Conservation (phyloP, 2,113 vertebrate genomes). For the Nanorana parkeri region DNA sequence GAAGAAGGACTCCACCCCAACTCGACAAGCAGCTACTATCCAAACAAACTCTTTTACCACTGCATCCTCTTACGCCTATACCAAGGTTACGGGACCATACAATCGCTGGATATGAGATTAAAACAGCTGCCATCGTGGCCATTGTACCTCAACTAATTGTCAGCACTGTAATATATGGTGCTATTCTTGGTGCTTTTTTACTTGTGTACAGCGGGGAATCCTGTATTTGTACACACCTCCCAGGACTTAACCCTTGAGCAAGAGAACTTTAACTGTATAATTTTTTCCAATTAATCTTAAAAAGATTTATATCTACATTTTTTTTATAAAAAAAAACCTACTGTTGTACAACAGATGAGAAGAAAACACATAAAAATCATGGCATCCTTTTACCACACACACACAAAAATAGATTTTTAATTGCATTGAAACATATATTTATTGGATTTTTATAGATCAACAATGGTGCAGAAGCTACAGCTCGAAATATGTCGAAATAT, state of each 20-base stretch:
- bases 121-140: constrained; percentile 57
- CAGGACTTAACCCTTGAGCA: constrained; percentile 65
- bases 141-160: constrained; percentile 77
- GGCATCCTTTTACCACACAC: constrained; percentile 65
- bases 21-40: constrained; percentile 84
- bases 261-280: constrained; percentile 70
- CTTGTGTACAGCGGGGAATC: constrained; percentile 67
- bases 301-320: constrained; percentile 79
- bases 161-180: constrained; percentile 65
- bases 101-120: constrained; percentile 89
- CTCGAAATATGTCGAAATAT: constrained; percentile 36
- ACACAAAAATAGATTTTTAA: constrained; percentile 76
- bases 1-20: constrained; percentile 79
- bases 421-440: constrained; percentile 74
- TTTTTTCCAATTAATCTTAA: constrained; percentile 67
- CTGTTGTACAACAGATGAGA: constrained; percentile 66
- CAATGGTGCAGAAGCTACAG: constrained; percentile 60
- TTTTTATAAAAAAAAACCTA: constrained; percentile 71
- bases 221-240: constrained; percentile 60
- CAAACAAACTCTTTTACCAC: constrained; percentile 91
- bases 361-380: constrained; percentile 66
- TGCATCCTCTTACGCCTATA: constrained; percentile 95
- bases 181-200: constrained; percentile 80
- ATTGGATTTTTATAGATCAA: constrained; percentile 72
- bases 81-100: constrained; percentile 96